A percentile compares a stretch with the other conserved stretches of the same genome.
These are phyloP conservation scores for Neolamprologus falcicula DNA, from an alignment of 2,113 vertebrate species.

Conservation along the genomic window DNA sequence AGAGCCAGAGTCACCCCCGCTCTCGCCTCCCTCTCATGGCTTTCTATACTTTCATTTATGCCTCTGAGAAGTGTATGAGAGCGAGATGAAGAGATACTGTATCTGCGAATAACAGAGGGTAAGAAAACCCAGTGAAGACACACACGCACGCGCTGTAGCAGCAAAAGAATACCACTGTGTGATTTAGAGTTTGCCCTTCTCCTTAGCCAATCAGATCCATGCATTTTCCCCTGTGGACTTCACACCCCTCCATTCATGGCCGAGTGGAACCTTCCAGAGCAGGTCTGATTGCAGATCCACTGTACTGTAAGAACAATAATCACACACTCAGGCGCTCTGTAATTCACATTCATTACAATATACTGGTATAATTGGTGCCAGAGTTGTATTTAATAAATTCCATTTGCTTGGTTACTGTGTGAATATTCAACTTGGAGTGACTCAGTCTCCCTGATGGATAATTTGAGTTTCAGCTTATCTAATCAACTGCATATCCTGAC, in stretches of 20 bases:
- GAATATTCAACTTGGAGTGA: neutral
- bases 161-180: neutral
- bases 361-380: slow-evolving; percentile 1
- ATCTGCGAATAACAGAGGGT: neutral
- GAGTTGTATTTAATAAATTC: slow-evolving; percentile 13
- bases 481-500: neutral
- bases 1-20: neutral
- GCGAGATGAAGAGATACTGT: slow-evolving; percentile 18
- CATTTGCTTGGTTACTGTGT: neutral
- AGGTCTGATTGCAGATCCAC: slow-evolving; percentile 16
- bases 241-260: slow-evolving; percentile 31
- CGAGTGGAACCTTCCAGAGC: slow-evolving; percentile 22
- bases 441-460: neutral
- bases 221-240: neutral
- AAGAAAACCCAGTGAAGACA: neutral
- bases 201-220: slow-evolving; percentile 27
- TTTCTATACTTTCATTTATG: neutral
- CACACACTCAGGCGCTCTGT: neutral
- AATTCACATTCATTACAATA: slow-evolving; percentile 7
- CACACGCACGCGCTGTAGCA: neutral
- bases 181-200: neutral
- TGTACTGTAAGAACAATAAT: slow-evolving; percentile 4
- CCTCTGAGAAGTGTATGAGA: neutral
- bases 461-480: neutral
- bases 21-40: neutral